A percentile compares a stretch with the other conserved stretches of the same genome.
Conservation (phyloP, 2,888 invertebrate species). For the Papilio protenor region DNA sequence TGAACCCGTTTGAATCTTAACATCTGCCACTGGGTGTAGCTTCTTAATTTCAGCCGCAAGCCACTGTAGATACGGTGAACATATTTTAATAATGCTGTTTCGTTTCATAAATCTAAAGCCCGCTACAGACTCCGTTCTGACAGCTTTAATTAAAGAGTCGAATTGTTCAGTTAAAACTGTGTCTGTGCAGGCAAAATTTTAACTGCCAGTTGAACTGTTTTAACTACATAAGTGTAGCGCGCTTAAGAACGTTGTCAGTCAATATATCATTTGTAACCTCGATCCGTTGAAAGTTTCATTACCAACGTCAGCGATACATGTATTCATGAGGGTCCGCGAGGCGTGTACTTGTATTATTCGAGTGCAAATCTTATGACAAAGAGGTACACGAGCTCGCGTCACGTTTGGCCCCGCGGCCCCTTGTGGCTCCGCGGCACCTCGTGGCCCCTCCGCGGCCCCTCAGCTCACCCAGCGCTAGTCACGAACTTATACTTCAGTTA, state of each 20-base stretch:
- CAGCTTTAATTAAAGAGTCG: no score
- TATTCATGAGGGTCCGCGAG: conserved; percentile 35
- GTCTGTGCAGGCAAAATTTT: no score
- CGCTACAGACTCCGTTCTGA: no score
- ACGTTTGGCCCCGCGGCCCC: conserved; percentile 61
- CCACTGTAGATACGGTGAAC: not conserved
- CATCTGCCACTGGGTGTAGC: conserved; percentile 34
- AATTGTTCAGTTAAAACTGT: no score
- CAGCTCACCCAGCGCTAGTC: conserved; percentile 78
- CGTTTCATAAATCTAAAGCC: not conserved
- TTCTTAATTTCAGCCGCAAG: conserved; percentile 26
- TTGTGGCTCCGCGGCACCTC: conserved; percentile 4
- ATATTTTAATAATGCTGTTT: not conserved
- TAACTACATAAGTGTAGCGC: no score
- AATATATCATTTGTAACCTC: not conserved
- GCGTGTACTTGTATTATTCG: conserved; percentile 38
- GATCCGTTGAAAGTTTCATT: conserved; percentile 28
- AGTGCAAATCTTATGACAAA: conserved; percentile 57
- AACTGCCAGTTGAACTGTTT: no score
- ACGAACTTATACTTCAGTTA: conserved; percentile 84
- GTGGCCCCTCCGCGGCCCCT: conserved; percentile 38
- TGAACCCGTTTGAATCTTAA: conserved; percentile 31
- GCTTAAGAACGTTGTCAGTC: not conserved
- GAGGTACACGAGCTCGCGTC: conserved; percentile 57
- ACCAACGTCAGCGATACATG: conserved; percentile 26